Base-by-base conservation (phyloP, 2,797 vertebrate genomes). In the Microctenopoma steveboyesi region DNA sequence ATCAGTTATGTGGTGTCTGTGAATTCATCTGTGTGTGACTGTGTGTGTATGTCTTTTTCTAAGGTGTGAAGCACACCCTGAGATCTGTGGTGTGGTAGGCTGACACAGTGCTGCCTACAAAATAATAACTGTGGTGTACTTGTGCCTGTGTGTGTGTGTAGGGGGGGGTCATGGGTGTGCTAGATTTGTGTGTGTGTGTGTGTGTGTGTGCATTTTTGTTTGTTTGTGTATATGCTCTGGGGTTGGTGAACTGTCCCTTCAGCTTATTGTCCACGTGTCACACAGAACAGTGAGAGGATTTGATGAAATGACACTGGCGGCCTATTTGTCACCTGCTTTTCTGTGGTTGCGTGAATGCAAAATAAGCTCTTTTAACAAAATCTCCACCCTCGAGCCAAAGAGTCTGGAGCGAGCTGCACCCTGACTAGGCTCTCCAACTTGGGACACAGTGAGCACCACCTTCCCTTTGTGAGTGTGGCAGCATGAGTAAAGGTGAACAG, bases 381-480 rank as follows among this genome's bases (percentile, higher is more conserved):
- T 71, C 60, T 62, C 63, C 74, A 52, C 69, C 64, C 61, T 14
- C 16, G 25, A 73, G 67, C 80, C 48, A 64, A 74, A 66, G 74
- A 81, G 78, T 75, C 86, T 75, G 68, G 81, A 57, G 22, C 61
- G 55, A 51, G 55, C 59, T 69, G 78, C 52, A 7, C 66, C 70
- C 63, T 48, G 56, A 82, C 56, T 51, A 84, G 72, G 73, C 79
- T 76, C 81, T 85, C 73, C 79, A 79, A 58, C 74, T 58, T 1
- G 49, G 70, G 58, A 69, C 83, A 64, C 60, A 53, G 50, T 63
- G 72, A 77, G 76, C 79, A 89, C 87, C 91, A 80, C 84, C 74
- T 74, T 64, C 52, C 49, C 79, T 86, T 86, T 84, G 88, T 92
- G 74, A 68, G 70, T 30, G 76, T 49, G 71, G 74, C 79, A 84